A percentile compares a stretch with the other conserved stretches of the same genome.
phyloP scores from a whole-genome alignment of 1,140 invertebrate genomes.

The Camponotus pennsylvanicus region DNA sequence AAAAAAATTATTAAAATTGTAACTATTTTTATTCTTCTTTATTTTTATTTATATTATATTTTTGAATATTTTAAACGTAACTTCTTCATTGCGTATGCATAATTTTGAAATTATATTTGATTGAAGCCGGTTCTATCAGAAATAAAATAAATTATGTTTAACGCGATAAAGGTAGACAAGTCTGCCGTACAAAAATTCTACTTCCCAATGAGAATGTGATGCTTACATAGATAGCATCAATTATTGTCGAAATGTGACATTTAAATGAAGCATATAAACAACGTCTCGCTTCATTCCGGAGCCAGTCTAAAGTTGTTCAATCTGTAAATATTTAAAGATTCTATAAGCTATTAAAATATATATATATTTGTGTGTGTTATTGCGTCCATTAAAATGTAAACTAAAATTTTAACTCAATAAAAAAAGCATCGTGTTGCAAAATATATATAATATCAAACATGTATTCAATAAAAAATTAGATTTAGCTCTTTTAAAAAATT shows the following conservation, averaged over 20 bases:
- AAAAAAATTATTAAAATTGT: not conserved
- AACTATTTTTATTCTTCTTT: not conserved
- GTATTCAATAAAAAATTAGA: not conserved
- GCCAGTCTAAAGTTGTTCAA: not conserved
- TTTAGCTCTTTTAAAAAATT: not conserved
- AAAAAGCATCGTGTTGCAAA: not conserved
- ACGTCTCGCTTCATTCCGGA: not conserved
- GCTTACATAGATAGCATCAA: conserved; percentile 24
- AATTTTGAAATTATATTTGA: not conserved
- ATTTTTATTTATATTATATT: not conserved
- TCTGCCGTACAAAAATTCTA: not conserved
- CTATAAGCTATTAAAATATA: no score
- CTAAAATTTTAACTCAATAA: not conserved
- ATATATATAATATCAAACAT: not conserved
- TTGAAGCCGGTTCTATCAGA: not conserved
- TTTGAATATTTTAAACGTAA: not conserved
- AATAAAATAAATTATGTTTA: not conserved
- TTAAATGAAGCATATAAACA: conserved; percentile 37
- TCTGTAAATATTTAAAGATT: conserved; percentile 7
- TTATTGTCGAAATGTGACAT: conserved; percentile 38
- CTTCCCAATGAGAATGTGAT: conserved; percentile 3
- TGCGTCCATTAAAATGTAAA: not conserved
- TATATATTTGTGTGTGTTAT: not conserved
- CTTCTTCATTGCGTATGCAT: no score
- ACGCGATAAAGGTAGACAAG: not conserved